Evolutionary conservation across 2,113 vertebrate species (phyloP), one percentile per base, ranked within the genome.

Genomic region (Fregetta grallaria): DNA sequence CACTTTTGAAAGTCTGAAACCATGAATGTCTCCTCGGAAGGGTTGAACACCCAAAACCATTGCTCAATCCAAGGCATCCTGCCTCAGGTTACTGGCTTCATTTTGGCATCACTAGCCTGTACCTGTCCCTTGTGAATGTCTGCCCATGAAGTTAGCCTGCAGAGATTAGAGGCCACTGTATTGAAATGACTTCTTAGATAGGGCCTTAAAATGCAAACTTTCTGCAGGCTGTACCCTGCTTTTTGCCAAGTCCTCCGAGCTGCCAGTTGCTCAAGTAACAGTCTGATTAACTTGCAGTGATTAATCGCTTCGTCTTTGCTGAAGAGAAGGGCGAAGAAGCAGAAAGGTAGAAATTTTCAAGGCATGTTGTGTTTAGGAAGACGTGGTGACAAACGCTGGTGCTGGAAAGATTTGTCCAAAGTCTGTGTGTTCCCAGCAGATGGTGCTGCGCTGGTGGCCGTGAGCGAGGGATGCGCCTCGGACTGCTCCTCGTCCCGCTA

Each of bases 361-460:
- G 9, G 7, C 3, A 3, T 27, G 22, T 61, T 9, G 0, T 30
- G 19, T 61, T 87, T 44, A 62, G 47, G 62, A 86, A 44, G 27
- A 36, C 0, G 25, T 32, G 27, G 19, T 63, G 58, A 30, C 65
- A 86, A 62, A 25, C 1, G 0, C 30, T 23, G 61, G 10, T 53
- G 82, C 77, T 87, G 81, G 47, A 36, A 79, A 63, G 49, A 52
- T 65, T 52, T 72, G 68, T 85, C 89, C 50, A 12, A 49, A 80
- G 53, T 7, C 20, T 80, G 61, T 56, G 68, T 76, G 66, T 63
- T 21, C 40, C 97, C 98, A 97, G 96, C 95, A 98, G 97, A 90
- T 98, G 97, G 96, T 90, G 96, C 86, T 97, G 81, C 63, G 15
- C 89, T 80, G 96, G 97, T 97, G 84, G 93, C 67, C 92, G 40